A percentile compares a stretch with the other conserved stretches of the same genome.
phyloP scores from a whole-genome alignment of 2,888 invertebrate genomes.

The Eupsilia transversa region DNA sequence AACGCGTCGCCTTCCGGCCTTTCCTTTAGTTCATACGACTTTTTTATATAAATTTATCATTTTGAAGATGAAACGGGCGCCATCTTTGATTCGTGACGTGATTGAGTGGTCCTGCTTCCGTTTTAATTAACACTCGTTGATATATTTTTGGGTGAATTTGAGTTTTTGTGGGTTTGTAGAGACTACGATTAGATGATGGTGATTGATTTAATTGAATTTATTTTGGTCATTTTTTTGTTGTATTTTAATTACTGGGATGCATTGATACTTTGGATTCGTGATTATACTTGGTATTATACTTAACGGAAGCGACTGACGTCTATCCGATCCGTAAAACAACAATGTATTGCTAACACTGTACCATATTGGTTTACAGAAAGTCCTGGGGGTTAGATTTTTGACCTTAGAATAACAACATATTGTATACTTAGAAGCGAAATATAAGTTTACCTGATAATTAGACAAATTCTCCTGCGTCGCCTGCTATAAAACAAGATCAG shows the following conservation, averaged over 20 bases:
- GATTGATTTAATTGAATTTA: slow-evolving; percentile 52
- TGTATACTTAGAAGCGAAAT: neutral
- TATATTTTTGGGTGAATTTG: slow-evolving; percentile 68
- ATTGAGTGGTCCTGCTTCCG: slow-evolving; percentile 82
- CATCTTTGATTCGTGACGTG: slow-evolving; percentile 83
- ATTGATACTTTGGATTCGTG: slow-evolving; percentile 4
- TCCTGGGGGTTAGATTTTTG: neutral
- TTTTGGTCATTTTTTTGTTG: neutral
- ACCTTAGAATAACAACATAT: no score
- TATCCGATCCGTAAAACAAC: neutral
- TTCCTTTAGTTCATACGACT: slow-evolving; percentile 75
- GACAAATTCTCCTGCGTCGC: neutral
- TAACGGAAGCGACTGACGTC: neutral
- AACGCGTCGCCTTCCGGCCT: slow-evolving; percentile 80
- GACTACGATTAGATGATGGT: slow-evolving; percentile 36
- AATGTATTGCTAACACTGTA: neutral
- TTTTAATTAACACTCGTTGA: slow-evolving; percentile 75
- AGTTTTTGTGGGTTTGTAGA: slow-evolving; percentile 40
- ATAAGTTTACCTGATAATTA: neutral
- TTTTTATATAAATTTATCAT: slow-evolving; percentile 81
- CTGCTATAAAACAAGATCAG: neutral
- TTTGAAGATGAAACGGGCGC: slow-evolving; percentile 84
- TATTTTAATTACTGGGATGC: neutral
- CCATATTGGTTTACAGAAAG: neutral
- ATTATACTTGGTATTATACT: neutral